Conservation (phyloP, 2,113 vertebrate species). For the Myiagra hebetior region DNA sequence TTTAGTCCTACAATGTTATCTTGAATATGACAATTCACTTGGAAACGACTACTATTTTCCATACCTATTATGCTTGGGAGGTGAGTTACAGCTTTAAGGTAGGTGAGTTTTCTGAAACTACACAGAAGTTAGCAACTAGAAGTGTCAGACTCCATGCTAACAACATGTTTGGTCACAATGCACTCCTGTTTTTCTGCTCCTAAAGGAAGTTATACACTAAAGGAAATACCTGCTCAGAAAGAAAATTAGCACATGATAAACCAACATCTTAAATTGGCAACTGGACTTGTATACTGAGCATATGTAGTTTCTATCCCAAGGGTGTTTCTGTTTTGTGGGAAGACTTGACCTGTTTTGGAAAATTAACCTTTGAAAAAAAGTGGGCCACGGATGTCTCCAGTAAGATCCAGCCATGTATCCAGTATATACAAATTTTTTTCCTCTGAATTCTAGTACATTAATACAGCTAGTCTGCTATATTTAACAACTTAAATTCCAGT, state of each 20-base stretch:
- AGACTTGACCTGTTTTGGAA: neutral
- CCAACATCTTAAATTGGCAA: neutral
- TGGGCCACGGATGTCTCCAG: neutral
- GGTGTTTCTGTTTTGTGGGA: neutral
- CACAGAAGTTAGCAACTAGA: neutral
- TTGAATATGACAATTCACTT: neutral
- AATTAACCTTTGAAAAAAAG: neutral
- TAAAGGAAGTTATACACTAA: constrained; percentile 4
- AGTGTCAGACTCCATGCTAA: neutral
- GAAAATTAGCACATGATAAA: constrained; percentile 34
- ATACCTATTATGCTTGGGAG: neutral
- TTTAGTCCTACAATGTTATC: neutral
- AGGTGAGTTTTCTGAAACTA: neutral
- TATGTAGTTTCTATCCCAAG: constrained; percentile 29
- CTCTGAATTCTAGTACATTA: neutral
- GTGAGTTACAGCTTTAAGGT: neutral
- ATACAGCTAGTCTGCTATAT: neutral
- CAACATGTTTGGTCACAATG: neutral
- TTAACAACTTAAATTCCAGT: neutral
- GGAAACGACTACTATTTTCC: neutral
- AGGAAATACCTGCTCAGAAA: constrained; percentile 18
- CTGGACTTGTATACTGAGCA: neutral
- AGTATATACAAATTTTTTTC: accelerated
- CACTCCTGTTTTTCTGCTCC: neutral
- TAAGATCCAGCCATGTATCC: neutral